phyloP scores from a whole-genome alignment of 2,113 vertebrate species.

The Erinaceus europaeus region DNA sequence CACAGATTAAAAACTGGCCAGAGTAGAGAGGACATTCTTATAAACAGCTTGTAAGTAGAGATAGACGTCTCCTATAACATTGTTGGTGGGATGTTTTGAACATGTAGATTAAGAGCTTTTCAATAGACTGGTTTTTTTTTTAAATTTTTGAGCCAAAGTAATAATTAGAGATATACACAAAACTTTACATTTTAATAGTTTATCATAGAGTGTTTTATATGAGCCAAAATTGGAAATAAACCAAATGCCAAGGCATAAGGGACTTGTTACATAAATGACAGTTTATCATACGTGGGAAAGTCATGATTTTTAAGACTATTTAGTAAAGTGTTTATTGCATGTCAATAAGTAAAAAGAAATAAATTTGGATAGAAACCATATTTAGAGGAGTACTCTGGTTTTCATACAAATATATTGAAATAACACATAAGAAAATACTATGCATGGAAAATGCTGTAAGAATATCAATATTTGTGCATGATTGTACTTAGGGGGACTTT shows the following conservation, averaged over 20 bases:
- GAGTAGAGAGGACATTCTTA: not conserved
- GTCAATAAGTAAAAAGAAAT: not conserved
- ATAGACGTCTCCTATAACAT: not conserved
- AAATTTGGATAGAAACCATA: conserved; percentile 15
- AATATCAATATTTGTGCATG: conserved; percentile 52
- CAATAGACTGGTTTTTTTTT: not conserved
- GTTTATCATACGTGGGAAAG: not conserved
- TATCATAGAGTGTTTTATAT: conserved; percentile 14
- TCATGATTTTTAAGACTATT: conserved; percentile 23
- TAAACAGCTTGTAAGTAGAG: not conserved
- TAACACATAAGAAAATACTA: too few relatives aligned
- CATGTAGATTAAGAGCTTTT: not conserved
- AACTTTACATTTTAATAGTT: conserved; percentile 2
- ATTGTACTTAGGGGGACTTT: not conserved
- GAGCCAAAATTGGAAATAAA: conserved; percentile 1
- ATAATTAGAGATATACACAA: not conserved
- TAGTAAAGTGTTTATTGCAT: not conserved
- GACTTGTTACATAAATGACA: not conserved
- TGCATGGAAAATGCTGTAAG: not conserved
- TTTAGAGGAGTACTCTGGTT: not conserved
- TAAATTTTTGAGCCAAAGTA: not conserved
- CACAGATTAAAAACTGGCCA: conserved; percentile 25
- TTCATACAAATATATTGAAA: not conserved
- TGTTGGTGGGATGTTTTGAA: not conserved
- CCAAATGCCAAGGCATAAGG: not conserved